Base-by-base conservation (phyloP, 1,140 invertebrate genomes). In the Rhopalosiphum padi region DNA sequence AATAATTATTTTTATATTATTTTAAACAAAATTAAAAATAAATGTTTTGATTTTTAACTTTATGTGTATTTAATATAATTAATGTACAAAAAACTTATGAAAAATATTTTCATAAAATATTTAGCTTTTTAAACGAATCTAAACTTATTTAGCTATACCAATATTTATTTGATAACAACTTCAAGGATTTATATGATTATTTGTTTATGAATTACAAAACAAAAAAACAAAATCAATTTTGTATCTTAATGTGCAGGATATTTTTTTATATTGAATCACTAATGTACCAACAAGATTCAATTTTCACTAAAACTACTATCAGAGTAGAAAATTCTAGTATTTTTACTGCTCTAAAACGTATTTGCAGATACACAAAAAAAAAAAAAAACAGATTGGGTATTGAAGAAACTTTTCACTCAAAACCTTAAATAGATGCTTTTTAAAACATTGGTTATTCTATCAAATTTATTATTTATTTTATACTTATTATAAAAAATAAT, bases 401-500 rank as follows among this genome's bases (percentile, higher is more conserved):
- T n/a, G 11, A 68, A n/a, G n/a, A 15, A 68, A n/a, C 11, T 11
- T 11, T 15, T 60, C 55, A 30, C 8, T 30, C 0, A 60, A 60
- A 60, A 11, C 30, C 25, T 30, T 30, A 9, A 60, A 30, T 2
- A 60, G 11, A n/a, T 15, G 6, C 0, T 15, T 15, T 68, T 18
- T 11, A n/a, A 68, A n/a, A 68, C 30, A 68, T 9, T 60, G 2
- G 11, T 9, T n/a, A 5, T 68, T 2, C 60, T 68, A n/a, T 1
- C 0, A 15, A n/a, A n/a, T 22, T 9, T 18, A 6, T 21, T n/a
- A n/a, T 18, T 1, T 18, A 5, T 18, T 3, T n/a, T 68, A 3
- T n/a, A n/a, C 1, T 11, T 30, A 11, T 30, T 68, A n/a, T 68
- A 15, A 68, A 68, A 18, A 68, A 68, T 68, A n/a, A 68, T 68